A percentile compares a stretch with the other conserved stretches of the same genome.
These are phyloP conservation scores for Erethizon dorsatum DNA, from an alignment of 2,797 vertebrate species.

Conservation along the genomic window DNA sequence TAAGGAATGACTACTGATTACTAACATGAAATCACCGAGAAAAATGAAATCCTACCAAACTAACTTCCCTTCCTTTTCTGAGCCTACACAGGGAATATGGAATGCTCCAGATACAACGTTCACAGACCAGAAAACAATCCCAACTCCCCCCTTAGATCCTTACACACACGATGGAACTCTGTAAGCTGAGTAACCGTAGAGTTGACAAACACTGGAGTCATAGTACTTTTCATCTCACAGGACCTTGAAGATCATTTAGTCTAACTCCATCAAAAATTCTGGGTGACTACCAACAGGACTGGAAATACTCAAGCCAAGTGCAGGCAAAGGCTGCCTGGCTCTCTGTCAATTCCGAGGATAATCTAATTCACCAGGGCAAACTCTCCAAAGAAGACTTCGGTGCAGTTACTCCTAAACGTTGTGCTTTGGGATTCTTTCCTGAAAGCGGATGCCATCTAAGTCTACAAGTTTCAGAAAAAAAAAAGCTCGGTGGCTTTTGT, in stretches of 20 bases:
- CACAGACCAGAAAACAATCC: background rate
- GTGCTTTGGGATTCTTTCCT: conserved; percentile 63
- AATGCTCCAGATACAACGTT: background rate
- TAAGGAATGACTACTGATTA: background rate
- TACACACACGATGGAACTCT: background rate
- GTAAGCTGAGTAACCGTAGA: background rate
- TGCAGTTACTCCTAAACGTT: conserved; percentile 67
- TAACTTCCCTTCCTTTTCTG: background rate
- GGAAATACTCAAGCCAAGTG: conserved; percentile 63
- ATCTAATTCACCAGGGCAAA: conserved; percentile 61
- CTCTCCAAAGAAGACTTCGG: conserved; percentile 61
- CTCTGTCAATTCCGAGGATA: conserved; percentile 33
- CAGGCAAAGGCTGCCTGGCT: conserved; percentile 64
- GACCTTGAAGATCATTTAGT: conserved; percentile 13
- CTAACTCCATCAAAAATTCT: conserved; percentile 66
- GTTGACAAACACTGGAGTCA: background rate
- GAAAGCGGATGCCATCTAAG: conserved; percentile 62
- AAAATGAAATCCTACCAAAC: background rate
- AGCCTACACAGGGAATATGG: background rate
- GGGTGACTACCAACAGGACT: conserved; percentile 71
- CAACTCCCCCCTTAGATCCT: background rate
- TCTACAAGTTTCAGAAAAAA: conserved; percentile 68
- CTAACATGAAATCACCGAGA: background rate
- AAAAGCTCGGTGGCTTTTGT: conserved; percentile 79
- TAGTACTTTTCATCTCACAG: background rate